Base-by-base conservation (phyloP, 2,888 invertebrate genomes). In the Erpobdella octoculata region DNA sequence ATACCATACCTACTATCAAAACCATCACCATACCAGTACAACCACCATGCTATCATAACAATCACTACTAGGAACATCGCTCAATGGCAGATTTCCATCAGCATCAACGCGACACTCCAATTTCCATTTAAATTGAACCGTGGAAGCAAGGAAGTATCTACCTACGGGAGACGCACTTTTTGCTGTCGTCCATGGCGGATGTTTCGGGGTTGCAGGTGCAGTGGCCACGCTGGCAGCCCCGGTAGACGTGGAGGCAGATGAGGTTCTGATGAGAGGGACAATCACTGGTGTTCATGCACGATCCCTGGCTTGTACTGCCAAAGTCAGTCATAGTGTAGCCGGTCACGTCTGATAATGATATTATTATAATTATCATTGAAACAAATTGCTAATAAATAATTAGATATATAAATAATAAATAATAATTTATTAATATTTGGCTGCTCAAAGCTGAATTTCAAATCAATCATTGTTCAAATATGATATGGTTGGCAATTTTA, bases 111-210 rank as follows among this genome's bases (percentile, higher is more conserved):
- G 46, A 46, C 46, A 46, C 21, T 46, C 18, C 5, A 46, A 46
- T 21, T n/a, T n/a, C 5, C 18, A n/a, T 21, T 21, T 48, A 48
- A 21, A 18, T 48, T 21, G 9, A 21, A 53, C 21, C 8, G 21
- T 12, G 53, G 28, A 62, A 9, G n/a, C 33, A 8, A 62, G 3
- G 0, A 28, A 62, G n/a, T 33, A 62, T 35, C 38, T 37, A 67
- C 67, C 21, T 41, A 67, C 67, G 28, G 21, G 41, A 31, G 25
- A 67, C 67, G 46, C 67, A 67, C 12, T 53, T 53, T 53, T 46
- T n/a, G 5, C 31, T 41, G 21, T 67, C 31, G 25, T 46, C 41
- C 28, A 41, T 67, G 28, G 37, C 31, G 3, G 67, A 41, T 25
- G n/a, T 41, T 21, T 41, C 8, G 28, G 67, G 67, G 21, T 38